phyloP scores from a whole-genome alignment of 1,140 invertebrate genomes.

The Conus betulinus region DNA sequence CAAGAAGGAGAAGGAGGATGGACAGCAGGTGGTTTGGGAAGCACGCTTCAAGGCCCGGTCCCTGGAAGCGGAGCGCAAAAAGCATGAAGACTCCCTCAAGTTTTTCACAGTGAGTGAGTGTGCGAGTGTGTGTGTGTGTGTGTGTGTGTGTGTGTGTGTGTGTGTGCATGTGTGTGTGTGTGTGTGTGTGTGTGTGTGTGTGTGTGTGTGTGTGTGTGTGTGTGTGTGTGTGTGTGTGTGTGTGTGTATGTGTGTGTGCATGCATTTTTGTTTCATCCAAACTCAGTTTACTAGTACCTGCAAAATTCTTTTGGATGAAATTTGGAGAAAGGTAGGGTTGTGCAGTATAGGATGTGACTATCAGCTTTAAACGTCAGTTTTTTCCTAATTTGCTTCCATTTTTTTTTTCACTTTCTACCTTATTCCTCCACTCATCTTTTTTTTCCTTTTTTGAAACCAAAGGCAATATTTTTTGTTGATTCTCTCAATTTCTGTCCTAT shows the following conservation, averaged over 20 bases:
- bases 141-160: constrained; percentile 41
- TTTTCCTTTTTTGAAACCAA: no score
- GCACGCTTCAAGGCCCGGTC: constrained; percentile 58
- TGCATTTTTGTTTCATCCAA: not conserved
- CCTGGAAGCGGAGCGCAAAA: constrained; percentile 56
- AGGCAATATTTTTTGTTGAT: not conserved
- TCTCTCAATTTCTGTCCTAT: no score
- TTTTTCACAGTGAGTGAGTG: constrained; percentile 64
- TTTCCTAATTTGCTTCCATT: no score
- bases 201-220: not conserved
- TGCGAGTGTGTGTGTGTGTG: not conserved
- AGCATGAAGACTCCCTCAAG: constrained; percentile 71
- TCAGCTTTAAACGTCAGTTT: no score
- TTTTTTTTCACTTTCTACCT: no score
- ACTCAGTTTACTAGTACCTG: no score
- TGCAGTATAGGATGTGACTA: no score
- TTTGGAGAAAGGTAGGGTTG: no score
- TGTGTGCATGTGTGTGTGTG: not conserved
- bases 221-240: constrained; percentile 7
- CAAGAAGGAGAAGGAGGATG: constrained; percentile 61
- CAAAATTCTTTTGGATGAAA: no score
- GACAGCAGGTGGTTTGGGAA: constrained; percentile 59
- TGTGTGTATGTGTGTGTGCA: constrained; percentile 12
- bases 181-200: constrained; percentile 4
- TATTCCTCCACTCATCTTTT: no score